Percentiles rank a stretch among this genome's conserved stretches.
Evolutionary conservation across 2,888 invertebrate genomes (phyloP).

Genomic region (Acanthosepion lycidas): DNA sequence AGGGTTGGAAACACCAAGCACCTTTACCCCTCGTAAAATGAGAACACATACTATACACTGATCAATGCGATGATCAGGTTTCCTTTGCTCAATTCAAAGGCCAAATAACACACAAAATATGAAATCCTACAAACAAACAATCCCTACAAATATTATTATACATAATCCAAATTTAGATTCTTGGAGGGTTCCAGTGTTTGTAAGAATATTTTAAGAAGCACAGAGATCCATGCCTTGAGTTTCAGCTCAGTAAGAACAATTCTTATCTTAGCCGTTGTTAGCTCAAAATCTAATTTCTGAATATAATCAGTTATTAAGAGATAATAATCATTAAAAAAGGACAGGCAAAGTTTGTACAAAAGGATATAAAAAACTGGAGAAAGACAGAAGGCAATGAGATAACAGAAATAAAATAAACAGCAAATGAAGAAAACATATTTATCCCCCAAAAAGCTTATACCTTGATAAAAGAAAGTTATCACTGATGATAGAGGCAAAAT

Average conservation of each 20-base stretch:
- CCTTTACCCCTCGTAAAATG: no score
- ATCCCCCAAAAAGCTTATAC: background rate
- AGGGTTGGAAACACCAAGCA: no score
- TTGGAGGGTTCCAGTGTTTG: background rate
- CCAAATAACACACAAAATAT: no score
- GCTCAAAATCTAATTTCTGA: background rate
- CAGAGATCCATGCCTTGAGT: background rate
- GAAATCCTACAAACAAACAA: no score
- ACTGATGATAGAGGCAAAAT: background rate
- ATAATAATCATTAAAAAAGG: background rate
- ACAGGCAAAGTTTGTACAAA: background rate
- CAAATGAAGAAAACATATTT: background rate
- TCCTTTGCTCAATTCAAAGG: no score
- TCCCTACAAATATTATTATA: background rate
- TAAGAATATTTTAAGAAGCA: background rate
- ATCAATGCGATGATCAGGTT: no score
- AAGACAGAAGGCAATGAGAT: background rate
- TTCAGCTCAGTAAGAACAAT: background rate
- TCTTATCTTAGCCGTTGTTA: background rate
- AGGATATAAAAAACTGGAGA: background rate
- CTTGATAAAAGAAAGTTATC: background rate
- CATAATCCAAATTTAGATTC: background rate
- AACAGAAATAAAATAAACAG: background rate
- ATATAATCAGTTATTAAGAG: conserved; percentile 14
- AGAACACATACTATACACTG: no score